Evolutionary conservation across 2,888 invertebrate genomes (phyloP).

Genomic region (Agonopterix alstromeriana): DNA sequence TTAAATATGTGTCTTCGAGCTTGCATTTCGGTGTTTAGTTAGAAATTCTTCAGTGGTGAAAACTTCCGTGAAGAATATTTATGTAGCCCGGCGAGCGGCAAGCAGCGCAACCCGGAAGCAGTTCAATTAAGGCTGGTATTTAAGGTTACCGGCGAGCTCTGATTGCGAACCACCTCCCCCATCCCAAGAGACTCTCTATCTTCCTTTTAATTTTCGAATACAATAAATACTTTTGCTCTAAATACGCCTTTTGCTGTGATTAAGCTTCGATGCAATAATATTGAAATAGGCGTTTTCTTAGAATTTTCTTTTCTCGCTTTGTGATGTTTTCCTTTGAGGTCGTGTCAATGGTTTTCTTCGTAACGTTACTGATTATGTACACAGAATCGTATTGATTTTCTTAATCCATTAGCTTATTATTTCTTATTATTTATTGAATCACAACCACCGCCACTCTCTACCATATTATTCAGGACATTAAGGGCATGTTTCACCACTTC

Average conservation of each 20-base stretch:
- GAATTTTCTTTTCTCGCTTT: too few species aligned
- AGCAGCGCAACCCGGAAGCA: slow-evolving; percentile 61
- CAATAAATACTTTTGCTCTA: slow-evolving; percentile 62
- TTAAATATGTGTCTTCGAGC: background rate
- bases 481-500: too few species aligned
- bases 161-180: slow-evolving; percentile 56
- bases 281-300: slow-evolving; percentile 8
- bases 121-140: slow-evolving; percentile 76
- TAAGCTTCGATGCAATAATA: slow-evolving; percentile 33
- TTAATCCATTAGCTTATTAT: too few species aligned
- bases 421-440: too few species aligned
- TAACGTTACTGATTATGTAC: background rate
- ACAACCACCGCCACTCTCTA: too few species aligned
- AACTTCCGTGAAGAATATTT: slow-evolving; percentile 64
- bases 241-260: slow-evolving; percentile 21
- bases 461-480: too few species aligned
- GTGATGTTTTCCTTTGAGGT: slow-evolving; percentile 3
- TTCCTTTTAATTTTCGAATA: slow-evolving; percentile 71
- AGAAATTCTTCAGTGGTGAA: slow-evolving; percentile 57
- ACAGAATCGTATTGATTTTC: too few species aligned
- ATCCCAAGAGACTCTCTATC: slow-evolving; percentile 49
- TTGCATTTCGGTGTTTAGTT: background rate
- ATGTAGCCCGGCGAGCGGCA: slow-evolving; percentile 50
- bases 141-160: slow-evolving; percentile 68
- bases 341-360: slow-evolving; percentile 2